Evolutionary conservation across 2,888 invertebrate species (phyloP), one percentile per base, ranked within the genome.

Genomic region (Lasioglossum malachurum): DNA sequence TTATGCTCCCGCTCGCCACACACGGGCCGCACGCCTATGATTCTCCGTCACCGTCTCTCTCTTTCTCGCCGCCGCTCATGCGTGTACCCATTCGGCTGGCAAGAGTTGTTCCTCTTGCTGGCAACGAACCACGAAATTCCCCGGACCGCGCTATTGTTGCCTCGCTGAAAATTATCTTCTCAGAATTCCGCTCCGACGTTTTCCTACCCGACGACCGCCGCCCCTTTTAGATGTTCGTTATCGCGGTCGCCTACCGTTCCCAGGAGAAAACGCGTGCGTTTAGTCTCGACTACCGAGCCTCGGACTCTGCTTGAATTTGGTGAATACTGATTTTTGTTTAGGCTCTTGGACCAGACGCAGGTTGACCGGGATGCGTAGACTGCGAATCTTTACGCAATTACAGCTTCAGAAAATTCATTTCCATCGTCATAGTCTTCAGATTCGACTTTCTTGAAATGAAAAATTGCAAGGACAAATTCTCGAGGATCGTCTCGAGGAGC

Each of bases 1-100:
- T 91, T 90, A 87, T 90, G 93, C 90, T 92, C 91, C 92, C 90
- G 88, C 82, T 79, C 82, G 87, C 87, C 88, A 87, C 84, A 80
- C 87, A 75, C 83, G 77, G 38, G 49, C 46, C 64, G 44, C 69
- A 71, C 64, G n/a, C 74, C 35, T 57, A 53, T 46, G 49, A 5
- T 19, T 49, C 46, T 16, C 46, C 19, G 16, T 49, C 49, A 10
- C 23, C 23, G 23, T 53, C 60, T 31, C 5, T 16, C 35, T 19
- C n/a, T n/a, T n/a, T n/a, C n/a, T n/a, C n/a, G n/a, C n/a, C 38
- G 69, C 64, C 77, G 71, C 75, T 72, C 60, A 41, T 73, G 73
- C 67, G 73, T 69, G 67, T 41, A 73, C 38, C 35, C 67, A 49
- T n/a, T 82, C 73, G 74, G 12, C 69, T 53, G 53, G 41, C 4